A percentile compares a stretch with the other conserved stretches of the same genome.
These are phyloP conservation scores for Smutsia gigantea DNA, from an alignment of 2,797 vertebrate genomes.

Conservation along the genomic window DNA sequence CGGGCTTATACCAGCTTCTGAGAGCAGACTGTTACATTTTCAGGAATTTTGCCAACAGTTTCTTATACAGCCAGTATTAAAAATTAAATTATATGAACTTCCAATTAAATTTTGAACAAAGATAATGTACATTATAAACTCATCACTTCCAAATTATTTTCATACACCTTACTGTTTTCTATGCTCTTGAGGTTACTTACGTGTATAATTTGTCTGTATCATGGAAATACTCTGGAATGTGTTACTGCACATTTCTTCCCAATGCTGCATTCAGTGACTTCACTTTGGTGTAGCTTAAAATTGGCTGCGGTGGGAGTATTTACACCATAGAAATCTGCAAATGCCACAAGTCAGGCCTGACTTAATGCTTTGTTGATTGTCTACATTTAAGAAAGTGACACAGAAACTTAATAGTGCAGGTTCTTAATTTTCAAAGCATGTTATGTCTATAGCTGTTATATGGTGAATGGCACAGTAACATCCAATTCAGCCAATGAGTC, in stretches of 20 bases:
- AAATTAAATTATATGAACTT: not conserved
- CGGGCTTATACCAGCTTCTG: not conserved
- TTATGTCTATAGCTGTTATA: not conserved
- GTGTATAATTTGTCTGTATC: not conserved
- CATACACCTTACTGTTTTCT: not conserved
- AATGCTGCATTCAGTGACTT: not conserved
- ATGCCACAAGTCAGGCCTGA: not conserved
- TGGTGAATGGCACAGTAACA: not conserved
- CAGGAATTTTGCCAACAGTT: not conserved
- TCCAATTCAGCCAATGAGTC: not conserved
- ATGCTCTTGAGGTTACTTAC: not conserved
- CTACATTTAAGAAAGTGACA: not conserved
- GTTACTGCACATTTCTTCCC: not conserved
- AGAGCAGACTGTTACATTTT: not conserved
- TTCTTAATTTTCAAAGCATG: not conserved
- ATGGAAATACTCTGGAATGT: not conserved
- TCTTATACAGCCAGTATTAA: constrained; percentile 16
- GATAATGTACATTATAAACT: not conserved
- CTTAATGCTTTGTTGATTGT: not conserved
- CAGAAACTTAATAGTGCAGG: not conserved
- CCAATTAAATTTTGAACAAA: constrained; percentile 13
- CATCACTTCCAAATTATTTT: not conserved
- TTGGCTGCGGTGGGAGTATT: not conserved
- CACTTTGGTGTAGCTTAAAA: not conserved
- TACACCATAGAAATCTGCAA: not conserved